Evolutionary conservation across 1,140 invertebrate genomes (phyloP), one percentile per base, ranked within the genome.

Genomic region (Leptinotarsa undecemlineata): DNA sequence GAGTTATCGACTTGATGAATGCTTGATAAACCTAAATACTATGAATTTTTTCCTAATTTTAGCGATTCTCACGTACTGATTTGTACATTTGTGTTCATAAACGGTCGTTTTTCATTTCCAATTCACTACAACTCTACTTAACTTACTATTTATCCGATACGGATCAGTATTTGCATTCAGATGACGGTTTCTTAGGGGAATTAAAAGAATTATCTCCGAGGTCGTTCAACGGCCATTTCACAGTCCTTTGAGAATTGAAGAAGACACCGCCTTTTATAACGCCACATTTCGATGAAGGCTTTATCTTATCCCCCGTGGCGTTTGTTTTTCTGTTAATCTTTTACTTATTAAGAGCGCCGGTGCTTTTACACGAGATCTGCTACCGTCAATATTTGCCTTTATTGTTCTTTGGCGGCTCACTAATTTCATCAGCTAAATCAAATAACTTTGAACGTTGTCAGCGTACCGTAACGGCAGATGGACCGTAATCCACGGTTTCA

Each of bases 351-450:
- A 57, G 15, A 19, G 51, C 51, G 51, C 4, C 51, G 51, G 51
- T 19, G n/a, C 51, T 57, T 57, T 57, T 57, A 57, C 51, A 17
- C 3, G 51, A 19, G n/a, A 15, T 17, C 51, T 57, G 51, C 51
- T 57, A 17, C 51, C n/a, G 51, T 57, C 51, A 57, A 57, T 57
- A 57, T 57, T 57, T 57, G 51, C n/a, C 6, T 57, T 57, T 57
- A 57, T 57, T 57, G 51, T 57, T 57, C 51, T 57, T 57, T 57
- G 51, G 51, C 51, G 51, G 51, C 51, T 19, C 51, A 15, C 15
- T 57, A 57, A 57, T 57, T 57, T 57, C 15, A 57, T 57, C 51
- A 57, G 51, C n/a, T 57, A 57, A 42, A 57, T 57, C 51, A 57
- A 57, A 57, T 57, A 57, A 57, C n/a, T 57, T n/a, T n/a, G 5